Evolutionary conservation across 2,797 vertebrate genomes (phyloP).

Genomic region (Propithecus perrieri): DNA sequence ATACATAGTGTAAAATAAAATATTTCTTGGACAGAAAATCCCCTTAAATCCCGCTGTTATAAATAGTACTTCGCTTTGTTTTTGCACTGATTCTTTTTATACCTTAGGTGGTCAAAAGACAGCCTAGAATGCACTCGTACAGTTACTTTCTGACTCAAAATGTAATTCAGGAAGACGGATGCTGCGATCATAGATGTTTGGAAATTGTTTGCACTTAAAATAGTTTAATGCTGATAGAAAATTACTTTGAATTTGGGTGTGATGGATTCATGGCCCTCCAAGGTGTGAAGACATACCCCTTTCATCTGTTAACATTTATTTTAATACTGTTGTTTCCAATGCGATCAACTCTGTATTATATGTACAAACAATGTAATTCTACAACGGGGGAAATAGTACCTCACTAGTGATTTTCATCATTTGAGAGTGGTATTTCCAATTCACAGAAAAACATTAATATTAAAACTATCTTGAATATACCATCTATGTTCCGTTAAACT

Average conservation of each 20-base stretch:
- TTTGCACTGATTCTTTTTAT: constrained; percentile 94
- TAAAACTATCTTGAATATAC: constrained; percentile 94
- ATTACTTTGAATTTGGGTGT: constrained; percentile 91
- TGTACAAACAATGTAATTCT: constrained; percentile 95
- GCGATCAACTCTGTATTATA: constrained; percentile 93
- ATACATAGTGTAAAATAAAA: constrained; percentile 82
- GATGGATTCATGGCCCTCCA: constrained; percentile 87
- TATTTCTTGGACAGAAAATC: constrained; percentile 79
- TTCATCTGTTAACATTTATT: constrained; percentile 97
- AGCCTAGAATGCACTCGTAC: constrained; percentile 89
- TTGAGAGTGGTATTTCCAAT: constrained; percentile 95
- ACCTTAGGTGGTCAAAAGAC: constrained; percentile 86
- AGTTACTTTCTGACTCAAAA: constrained; percentile 90
- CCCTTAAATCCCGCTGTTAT: constrained; percentile 79
- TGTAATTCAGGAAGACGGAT: constrained; percentile 92
- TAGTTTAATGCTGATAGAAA: constrained; percentile 92
- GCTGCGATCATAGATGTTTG: constrained; percentile 92
- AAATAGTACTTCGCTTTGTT: constrained; percentile 88
- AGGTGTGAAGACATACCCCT: constrained; percentile 89
- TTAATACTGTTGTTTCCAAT: constrained; percentile 95
- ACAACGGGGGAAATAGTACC: constrained; percentile 89
- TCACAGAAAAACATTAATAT: constrained; percentile 94
- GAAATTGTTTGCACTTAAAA: constrained; percentile 94
- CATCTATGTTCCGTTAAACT: constrained; percentile 86
- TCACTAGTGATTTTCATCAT: constrained; percentile 92